A percentile compares a stretch with the other conserved stretches of the same genome.
Evolutionary conservation across 2,888 invertebrate genomes (phyloP).

Genomic region (Arctia plantaginis): DNA sequence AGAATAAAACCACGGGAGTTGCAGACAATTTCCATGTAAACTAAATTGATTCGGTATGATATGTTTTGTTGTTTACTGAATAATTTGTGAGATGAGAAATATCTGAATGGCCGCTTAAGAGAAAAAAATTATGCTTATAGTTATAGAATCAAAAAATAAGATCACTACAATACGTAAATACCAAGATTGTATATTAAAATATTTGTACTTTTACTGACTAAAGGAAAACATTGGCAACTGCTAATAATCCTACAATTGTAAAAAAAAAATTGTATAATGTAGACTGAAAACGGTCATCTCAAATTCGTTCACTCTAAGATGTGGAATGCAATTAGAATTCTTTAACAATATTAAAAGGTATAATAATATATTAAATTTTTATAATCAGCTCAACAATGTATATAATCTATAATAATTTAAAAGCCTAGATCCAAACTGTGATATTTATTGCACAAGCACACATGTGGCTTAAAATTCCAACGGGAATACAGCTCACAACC

Average conservation of each 20-base stretch:
- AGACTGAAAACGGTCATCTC: conserved; percentile 86
- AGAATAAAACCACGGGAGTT: conserved; percentile 71
- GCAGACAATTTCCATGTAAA: conserved; percentile 71
- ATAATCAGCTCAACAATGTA: conserved; percentile 88
- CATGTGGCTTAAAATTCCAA: conserved; percentile 86
- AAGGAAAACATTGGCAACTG: conserved; percentile 88
- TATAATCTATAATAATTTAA: conserved; percentile 88
- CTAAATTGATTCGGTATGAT: conserved; percentile 81
- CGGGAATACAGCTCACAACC: conserved; percentile 87
- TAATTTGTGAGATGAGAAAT: conserved; percentile 79
- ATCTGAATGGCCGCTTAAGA: conserved; percentile 80
- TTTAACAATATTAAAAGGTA: conserved; percentile 88
- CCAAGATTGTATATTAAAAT: conserved; percentile 89
- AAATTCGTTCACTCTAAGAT: conserved; percentile 86
- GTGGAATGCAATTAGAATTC: conserved; percentile 88
- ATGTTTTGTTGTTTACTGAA: conserved; percentile 84
- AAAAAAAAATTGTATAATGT: conserved; percentile 85
- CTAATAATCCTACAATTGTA: conserved; percentile 86
- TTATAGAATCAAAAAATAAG: conserved; percentile 85
- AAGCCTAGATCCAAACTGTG: conserved; percentile 87
- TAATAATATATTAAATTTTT: conserved; percentile 88
- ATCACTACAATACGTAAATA: conserved; percentile 87
- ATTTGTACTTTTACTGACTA: conserved; percentile 95
- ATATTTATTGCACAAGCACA: conserved; percentile 88
- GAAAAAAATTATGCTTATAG: conserved; percentile 85